phyloP scores from a whole-genome alignment of 1,140 invertebrate species.

The Heliothis subflexa region DNA sequence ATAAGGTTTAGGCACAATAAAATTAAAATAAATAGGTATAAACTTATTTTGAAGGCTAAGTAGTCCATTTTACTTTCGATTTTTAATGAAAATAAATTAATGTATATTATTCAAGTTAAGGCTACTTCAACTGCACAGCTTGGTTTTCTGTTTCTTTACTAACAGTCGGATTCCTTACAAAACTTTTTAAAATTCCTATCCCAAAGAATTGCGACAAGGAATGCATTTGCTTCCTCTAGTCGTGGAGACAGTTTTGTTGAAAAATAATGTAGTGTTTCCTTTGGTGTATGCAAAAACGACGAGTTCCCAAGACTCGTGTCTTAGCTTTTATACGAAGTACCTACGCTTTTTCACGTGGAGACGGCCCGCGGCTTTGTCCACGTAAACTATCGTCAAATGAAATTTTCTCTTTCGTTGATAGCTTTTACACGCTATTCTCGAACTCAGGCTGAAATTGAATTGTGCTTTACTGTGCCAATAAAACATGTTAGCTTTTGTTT shows the following conservation, averaged over 20 bases:
- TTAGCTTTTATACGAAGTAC: conserved; percentile 26
- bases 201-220: conserved; percentile 25
- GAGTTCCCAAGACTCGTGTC: conserved; percentile 2
- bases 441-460: conserved; percentile 27
- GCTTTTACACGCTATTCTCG: conserved; percentile 32
- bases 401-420: conserved; percentile 28
- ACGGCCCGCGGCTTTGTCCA: conserved; percentile 35
- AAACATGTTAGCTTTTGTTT: conserved; percentile 30
- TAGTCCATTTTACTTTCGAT: too few species aligned
- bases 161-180: neutral
- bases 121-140: too few species aligned
- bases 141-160: too few species aligned
- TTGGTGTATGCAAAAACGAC: conserved; percentile 19
- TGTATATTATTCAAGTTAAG: too few species aligned
- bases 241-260: conserved; percentile 13
- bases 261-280: conserved; percentile 38
- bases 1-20: too few species aligned
- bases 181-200: conserved; percentile 11
- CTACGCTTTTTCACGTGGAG: conserved; percentile 27
- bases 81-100: too few species aligned
- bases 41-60: too few species aligned
- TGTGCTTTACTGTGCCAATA: conserved; percentile 33
- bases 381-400: conserved; percentile 17
- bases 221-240: conserved; percentile 8
- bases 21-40: too few species aligned